A percentile compares a stretch with the other conserved stretches of the same genome.
Evolutionary conservation across 2,888 invertebrate species (phyloP).

Genomic region (Lycaena phlaeas): DNA sequence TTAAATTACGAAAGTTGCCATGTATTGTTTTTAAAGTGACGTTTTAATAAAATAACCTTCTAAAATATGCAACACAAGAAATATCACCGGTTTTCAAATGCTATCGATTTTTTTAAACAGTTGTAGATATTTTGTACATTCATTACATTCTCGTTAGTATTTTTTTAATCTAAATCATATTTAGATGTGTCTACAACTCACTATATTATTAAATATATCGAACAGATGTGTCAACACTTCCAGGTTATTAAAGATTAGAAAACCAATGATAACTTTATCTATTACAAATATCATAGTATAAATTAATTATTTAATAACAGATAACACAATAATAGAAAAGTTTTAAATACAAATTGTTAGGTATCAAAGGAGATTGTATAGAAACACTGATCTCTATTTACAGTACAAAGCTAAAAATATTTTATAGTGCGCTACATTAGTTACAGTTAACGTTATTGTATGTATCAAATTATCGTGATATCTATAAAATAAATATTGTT

Average conservation of each 20-base stretch:
- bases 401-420: conserved; percentile 54
- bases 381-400: conserved; percentile 63
- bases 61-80: background rate
- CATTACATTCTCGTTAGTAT: too few relatives aligned
- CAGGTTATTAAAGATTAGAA: too few relatives aligned
- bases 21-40: too few relatives aligned
- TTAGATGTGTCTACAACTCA: too few relatives aligned
- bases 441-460: conserved; percentile 20
- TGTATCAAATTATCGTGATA: conserved; percentile 8
- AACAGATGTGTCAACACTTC: too few relatives aligned
- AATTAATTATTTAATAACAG: conserved; percentile 15
- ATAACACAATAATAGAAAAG: conserved; percentile 39
- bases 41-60: background rate
- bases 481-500: background rate
- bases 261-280: background rate
- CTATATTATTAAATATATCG: too few relatives aligned
- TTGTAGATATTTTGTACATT: too few relatives aligned
- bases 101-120: too few relatives aligned
- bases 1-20: background rate
- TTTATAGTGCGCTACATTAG: conserved; percentile 42
- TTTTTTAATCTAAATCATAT: too few relatives aligned
- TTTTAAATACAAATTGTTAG: conserved; percentile 47
- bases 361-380: conserved; percentile 58
- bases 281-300: background rate
- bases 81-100: background rate